These are phyloP conservation scores for Murina feae DNA, from an alignment of 2,113 vertebrate species.

Conservation along the genomic window DNA sequence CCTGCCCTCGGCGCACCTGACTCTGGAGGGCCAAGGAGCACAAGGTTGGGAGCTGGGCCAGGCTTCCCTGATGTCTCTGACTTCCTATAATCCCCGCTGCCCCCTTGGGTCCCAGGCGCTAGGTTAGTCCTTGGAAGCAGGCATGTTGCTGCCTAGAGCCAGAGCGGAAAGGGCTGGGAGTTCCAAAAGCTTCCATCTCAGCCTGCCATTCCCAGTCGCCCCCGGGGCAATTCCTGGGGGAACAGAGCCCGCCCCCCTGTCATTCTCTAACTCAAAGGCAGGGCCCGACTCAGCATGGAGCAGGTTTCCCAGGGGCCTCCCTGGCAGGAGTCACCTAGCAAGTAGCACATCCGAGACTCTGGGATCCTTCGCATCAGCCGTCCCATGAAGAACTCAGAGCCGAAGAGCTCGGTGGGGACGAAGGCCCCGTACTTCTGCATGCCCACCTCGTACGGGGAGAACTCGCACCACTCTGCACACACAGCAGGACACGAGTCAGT, in stretches of 20 bases:
- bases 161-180: background rate
- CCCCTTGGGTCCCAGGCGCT: background rate
- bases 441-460: constrained; percentile 91
- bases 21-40: background rate
- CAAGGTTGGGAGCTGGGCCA: background rate
- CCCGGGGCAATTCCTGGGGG: background rate
- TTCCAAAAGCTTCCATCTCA: background rate
- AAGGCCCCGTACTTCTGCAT: constrained; percentile 89
- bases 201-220: background rate
- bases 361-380: constrained; percentile 85
- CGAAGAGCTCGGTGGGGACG: constrained; percentile 85
- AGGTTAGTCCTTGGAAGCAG: background rate
- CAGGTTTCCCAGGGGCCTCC: too few species aligned
- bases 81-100: background rate
- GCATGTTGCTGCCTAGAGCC: background rate
- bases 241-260: background rate
- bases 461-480: constrained; percentile 89
- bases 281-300: background rate
- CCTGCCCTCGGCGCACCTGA: background rate
- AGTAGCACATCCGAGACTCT: constrained; percentile 85
- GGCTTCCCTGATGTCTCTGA: background rate
- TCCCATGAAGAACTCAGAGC: constrained; percentile 91
- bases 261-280: background rate
- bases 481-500: background rate
- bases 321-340: constrained; percentile 79